phyloP scores from a whole-genome alignment of 2,797 vertebrate species.

The Sebastes hopkinsi region DNA sequence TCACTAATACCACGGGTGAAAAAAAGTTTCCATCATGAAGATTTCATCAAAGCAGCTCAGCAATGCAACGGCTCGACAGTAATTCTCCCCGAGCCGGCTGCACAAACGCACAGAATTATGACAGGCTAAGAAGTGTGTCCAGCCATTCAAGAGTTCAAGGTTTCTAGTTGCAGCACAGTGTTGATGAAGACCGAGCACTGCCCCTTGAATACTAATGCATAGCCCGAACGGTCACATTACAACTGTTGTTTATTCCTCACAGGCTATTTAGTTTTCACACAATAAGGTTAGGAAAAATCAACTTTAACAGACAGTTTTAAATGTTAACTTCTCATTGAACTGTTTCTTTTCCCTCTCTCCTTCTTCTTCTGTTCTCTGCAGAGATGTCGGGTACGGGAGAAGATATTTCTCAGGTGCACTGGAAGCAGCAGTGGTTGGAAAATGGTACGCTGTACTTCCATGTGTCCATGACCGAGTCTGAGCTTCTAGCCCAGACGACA shows the following conservation, averaged over 20 bases:
- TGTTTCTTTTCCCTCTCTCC: constrained; percentile 23
- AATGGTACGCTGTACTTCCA: constrained; percentile 98
- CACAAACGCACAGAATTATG: constrained; percentile 15
- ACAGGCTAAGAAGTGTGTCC: constrained; percentile 21
- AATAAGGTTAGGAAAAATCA: neutral
- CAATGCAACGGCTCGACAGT: constrained; percentile 10
- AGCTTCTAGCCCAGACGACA: constrained; percentile 87
- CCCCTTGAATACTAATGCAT: constrained; percentile 32
- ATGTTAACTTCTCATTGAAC: neutral
- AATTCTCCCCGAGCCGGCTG: constrained; percentile 15
- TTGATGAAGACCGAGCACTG: neutral
- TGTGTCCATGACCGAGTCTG: constrained; percentile 90
- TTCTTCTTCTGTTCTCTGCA: constrained; percentile 63
- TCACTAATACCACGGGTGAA: constrained; percentile 20
- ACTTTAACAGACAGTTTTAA: neutral
- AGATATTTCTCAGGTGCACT: constrained; percentile 96
- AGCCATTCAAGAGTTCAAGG: constrained; percentile 23
- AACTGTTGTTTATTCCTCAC: constrained; percentile 9
- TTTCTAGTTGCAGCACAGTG: constrained; percentile 21
- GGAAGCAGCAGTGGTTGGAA: constrained; percentile 99
- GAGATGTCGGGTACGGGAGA: constrained; percentile 95
- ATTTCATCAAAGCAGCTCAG: constrained; percentile 34
- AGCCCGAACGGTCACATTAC: neutral
- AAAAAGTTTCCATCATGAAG: constrained; percentile 29
- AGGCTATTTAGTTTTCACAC: neutral